Evolutionary conservation across 2,888 invertebrate genomes (phyloP), one percentile per base, ranked within the genome.

Genomic region (Pelosia muscerda): DNA sequence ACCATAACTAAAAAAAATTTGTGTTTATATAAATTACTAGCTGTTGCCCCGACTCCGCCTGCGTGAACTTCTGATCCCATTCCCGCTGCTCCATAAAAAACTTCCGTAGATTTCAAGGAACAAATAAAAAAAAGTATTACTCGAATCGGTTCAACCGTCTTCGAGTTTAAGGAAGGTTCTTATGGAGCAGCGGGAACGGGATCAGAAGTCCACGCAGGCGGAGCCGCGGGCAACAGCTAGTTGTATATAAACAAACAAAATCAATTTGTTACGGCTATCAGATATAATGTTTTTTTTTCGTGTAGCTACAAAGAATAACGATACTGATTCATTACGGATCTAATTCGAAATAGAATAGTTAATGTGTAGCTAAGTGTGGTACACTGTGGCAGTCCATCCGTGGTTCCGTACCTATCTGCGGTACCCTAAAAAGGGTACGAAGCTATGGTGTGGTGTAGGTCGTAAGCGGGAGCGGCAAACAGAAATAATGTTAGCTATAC

Each of bases 401-500:
- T 84, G 86, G 86, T 88, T 88, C 89, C 85, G 86, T 84, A 81
- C 79, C 87, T 86, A 84, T 84, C 84, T 84, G 85, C 83, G 84
- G 84, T 86, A 81, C 91, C 89, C 92, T 88, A 90, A 91, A 92
- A 92, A 91, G 91, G 92, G 92, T 91, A 90, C 81, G 77, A 78
- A 76, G 76, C 75, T 15, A 69, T 66, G 42, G 23, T 64, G 34
- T 72, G 81, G 80, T 42, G 0, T 55, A 62, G 74, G 68, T 28
- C 10, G 78, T 13, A 62, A 79, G 60, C n/a, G 63, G 9, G 2
- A 60, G 74, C 72, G 42, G 28, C 6, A 0, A 68, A 22, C 5
- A 22, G 11, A 22, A 13, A 57, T 28, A 3, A 38, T 38, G 15
- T 38, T 38, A n/a, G n/a, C n/a, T n/a, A n/a, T n/a, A n/a, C n/a